A percentile compares a stretch with the other conserved stretches of the same genome.
These are phyloP conservation scores for Centrocercus urophasianus DNA, from an alignment of 2,113 vertebrate species.

Conservation along the genomic window DNA sequence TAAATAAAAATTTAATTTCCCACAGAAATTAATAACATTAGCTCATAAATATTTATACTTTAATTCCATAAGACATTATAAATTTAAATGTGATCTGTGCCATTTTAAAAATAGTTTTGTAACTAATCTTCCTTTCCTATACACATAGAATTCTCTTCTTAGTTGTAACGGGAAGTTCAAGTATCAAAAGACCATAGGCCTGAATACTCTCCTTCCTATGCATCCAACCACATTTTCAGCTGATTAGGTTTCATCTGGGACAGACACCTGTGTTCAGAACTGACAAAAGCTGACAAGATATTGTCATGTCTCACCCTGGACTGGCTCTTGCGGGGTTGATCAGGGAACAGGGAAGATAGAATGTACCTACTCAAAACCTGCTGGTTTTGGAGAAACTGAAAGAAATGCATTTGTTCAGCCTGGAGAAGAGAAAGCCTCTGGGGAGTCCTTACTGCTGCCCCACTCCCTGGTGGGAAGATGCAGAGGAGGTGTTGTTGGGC, in stretches of 20 bases:
- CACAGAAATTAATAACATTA: not conserved
- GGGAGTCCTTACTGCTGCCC: not conserved
- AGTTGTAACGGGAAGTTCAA: not conserved
- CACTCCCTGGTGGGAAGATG: not conserved
- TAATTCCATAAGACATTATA: constrained; percentile 1
- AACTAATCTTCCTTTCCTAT: not conserved
- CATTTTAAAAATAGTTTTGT: constrained; percentile 16
- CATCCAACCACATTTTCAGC: not conserved
- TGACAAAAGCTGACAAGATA: not conserved
- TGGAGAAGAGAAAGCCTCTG: not conserved
- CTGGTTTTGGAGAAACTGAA: not conserved
- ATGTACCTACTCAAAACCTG: not conserved
- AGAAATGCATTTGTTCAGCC: not conserved
- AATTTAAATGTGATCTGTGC: not conserved
- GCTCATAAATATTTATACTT: constrained; percentile 41
- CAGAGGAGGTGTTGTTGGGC: not conserved
- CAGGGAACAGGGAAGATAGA: not conserved
- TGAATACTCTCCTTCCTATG: not conserved
- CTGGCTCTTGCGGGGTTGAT: not conserved
- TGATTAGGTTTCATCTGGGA: accelerated
- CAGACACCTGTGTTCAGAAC: not conserved
- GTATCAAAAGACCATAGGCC: not conserved
- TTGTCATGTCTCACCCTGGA: accelerated
- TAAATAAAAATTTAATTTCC: not conserved
- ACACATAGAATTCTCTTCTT: not conserved